Base-by-base conservation (phyloP, 2,113 vertebrate genomes). In the Glaucidium brasilianum region DNA sequence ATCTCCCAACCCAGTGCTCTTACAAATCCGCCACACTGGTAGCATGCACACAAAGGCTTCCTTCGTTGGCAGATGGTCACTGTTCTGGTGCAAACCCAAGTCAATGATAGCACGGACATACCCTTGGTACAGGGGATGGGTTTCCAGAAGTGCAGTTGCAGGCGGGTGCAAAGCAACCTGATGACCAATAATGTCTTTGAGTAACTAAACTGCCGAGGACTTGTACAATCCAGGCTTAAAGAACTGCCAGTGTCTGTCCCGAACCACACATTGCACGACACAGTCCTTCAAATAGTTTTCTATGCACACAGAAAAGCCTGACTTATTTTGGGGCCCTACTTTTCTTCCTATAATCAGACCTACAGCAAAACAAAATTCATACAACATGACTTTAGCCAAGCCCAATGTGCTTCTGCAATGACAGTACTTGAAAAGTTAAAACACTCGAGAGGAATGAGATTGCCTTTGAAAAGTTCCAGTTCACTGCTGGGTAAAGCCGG, bases 21-120 rank as follows among this genome's bases (percentile, higher is more conserved):
- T n/a, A 11, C n/a, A 10, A 30, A n/a, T 14, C 32, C 45, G 43
- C 19, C 25, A 2, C 7, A 5, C 12, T 6, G 39, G 25, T 8
- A 45, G 14, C 26, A 13, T 0, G 15, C 47, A 13, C 32, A 32
- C 39, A 67, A 68, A 47, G 21, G 14, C 26, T 67, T 47, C 53
- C 25, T 74, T 27, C 1, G 0, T 23, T 27, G n/a, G 60, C 32
- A 81, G 39, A 10, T 15, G 34, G 32, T n/a, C 8, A 4, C 22
- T 27, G 7, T 55, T 74, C 47, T 56, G 47, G 35, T 43, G 56
- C 17, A 32, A 56, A 27, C 41, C 30, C 62, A 17, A 53, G 56
- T 6, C 71, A 39, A 0, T 27, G 2, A 1, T 16, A 73, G 55
- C 60, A 45, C 0, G 1, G 41, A 12, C 10, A 2, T 11, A 8